Conservation (phyloP, 2,888 invertebrate species). For the Pterostichus madidus region DNA sequence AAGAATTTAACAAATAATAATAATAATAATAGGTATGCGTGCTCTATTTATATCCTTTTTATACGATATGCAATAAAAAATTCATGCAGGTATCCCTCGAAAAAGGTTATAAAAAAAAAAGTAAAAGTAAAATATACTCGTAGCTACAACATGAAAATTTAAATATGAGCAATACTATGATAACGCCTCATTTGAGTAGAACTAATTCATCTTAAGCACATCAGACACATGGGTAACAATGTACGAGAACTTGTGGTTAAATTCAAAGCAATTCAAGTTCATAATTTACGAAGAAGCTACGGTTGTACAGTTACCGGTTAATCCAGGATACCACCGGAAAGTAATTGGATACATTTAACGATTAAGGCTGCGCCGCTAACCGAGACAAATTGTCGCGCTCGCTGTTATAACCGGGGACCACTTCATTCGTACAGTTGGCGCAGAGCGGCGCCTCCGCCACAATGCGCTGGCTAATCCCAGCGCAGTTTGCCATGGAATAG, state of each 20-base stretch:
- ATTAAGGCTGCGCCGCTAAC: conserved; percentile 63
- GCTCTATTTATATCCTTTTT: no score
- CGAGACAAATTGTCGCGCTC: conserved; percentile 64
- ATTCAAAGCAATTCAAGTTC: conserved; percentile 58
- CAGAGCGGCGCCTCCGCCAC: conserved; percentile 5
- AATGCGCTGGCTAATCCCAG: conserved; percentile 19
- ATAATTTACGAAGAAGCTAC: conserved; percentile 42
- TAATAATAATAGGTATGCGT: no score
- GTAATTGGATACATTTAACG: conserved; percentile 67
- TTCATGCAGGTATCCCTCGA: no score
- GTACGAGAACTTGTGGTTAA: conserved; percentile 47
- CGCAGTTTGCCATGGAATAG: neutral
- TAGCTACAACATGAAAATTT: no score
- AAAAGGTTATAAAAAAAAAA: no score
- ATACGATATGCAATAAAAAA: no score
- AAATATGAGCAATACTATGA: no score
- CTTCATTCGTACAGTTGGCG: conserved; percentile 42
- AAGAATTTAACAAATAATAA: no score
- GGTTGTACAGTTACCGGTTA: conserved; percentile 55
- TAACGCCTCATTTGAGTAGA: no score
- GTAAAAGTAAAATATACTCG: no score
- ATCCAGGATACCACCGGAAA: conserved; percentile 62
- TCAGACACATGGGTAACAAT: conserved; percentile 24
- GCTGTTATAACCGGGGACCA: conserved; percentile 53
- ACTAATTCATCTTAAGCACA: conserved; percentile 33